Percentiles rank a stretch among this genome's conserved stretches.
Conservation (phyloP, 2,113 vertebrate genomes). For the Ceyx cyanopectus region DNA sequence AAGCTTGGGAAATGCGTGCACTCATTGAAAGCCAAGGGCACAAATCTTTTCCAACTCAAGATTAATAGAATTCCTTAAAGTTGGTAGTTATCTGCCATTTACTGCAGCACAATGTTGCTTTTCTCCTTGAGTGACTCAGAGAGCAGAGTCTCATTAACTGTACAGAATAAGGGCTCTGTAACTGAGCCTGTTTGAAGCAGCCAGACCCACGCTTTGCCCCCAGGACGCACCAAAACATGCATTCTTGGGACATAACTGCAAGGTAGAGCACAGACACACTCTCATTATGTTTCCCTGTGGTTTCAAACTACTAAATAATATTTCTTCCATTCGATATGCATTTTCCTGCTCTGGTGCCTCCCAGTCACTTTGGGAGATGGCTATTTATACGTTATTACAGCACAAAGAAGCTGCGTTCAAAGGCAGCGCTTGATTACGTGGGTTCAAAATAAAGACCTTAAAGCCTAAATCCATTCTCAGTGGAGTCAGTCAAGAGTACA, state of each 20-base stretch:
- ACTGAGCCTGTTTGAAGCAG: not conserved
- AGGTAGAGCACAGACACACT: not conserved
- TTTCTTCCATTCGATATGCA: conserved; percentile 28
- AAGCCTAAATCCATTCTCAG: conserved; percentile 16
- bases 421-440: conserved; percentile 30
- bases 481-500: conserved; percentile 6
- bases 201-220: not conserved
- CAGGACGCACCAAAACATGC: not conserved
- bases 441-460: conserved; percentile 38
- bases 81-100: not conserved
- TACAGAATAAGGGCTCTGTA: not conserved
- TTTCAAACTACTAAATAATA: conserved; percentile 3
- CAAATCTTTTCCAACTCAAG: not conserved
- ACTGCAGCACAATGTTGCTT: not conserved
- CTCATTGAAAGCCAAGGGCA: not conserved
- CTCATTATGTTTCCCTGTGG: not conserved
- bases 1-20: not conserved
- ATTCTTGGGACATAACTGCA: conserved; percentile 1
- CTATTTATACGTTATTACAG: conserved; percentile 54
- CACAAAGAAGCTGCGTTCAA: conserved; percentile 22
- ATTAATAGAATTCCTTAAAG: not conserved
- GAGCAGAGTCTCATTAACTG: not conserved
- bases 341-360: conserved; percentile 37
- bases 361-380: conserved; percentile 23
- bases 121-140: not conserved